Base-by-base conservation (phyloP, 2,797 vertebrate species). In the Bovichtus variegatus region DNA sequence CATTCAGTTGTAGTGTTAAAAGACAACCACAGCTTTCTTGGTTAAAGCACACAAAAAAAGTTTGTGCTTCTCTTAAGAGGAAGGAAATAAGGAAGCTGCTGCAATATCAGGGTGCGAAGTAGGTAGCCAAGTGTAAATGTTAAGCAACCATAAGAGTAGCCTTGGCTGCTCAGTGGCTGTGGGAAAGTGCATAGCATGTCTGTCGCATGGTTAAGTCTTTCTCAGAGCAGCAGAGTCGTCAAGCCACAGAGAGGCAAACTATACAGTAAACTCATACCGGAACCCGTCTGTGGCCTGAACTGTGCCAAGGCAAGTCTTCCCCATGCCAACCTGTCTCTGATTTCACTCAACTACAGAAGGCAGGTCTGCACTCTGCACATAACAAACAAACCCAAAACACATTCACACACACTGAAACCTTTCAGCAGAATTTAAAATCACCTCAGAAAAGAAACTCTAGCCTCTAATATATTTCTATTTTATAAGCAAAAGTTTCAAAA, bases 161-260 rank as follows among this genome's bases (percentile, higher is more conserved):
- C 81, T 80, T 74, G 71, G 73, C 76, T 67, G 54, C 73, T 85
- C 64, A 54, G 83, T 44, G 76, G 75, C 90, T 90, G 90, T 92
- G 89, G 89, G 90, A 91, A 93, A 89, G 80, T 87, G 88, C 82
- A 92, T 41, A 88, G 79, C 85, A 83, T 61, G 83, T 91, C 85
- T 92, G 90, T 90, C 75, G 63, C 90, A 90, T 88, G 87, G 82
- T 90, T 89, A 75, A 63, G 74, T 76, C 50, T 87, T 62, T 89
- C 82, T 86, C 85, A 70, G 73, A 84, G 84, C 74, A 87, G 64
- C 75, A 83, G 84, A 87, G 79, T 68, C 55, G 84, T 93, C 85
- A 91, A 91, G 90, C 91, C 91, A 90, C 91, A 92, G 78, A 89
- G 87, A 87, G 58, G 76, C 85, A 89, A 90, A 87, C 87, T 88